Evolutionary conservation across 2,888 invertebrate species (phyloP).

Genomic region (Ormyrus pomaceus): DNA sequence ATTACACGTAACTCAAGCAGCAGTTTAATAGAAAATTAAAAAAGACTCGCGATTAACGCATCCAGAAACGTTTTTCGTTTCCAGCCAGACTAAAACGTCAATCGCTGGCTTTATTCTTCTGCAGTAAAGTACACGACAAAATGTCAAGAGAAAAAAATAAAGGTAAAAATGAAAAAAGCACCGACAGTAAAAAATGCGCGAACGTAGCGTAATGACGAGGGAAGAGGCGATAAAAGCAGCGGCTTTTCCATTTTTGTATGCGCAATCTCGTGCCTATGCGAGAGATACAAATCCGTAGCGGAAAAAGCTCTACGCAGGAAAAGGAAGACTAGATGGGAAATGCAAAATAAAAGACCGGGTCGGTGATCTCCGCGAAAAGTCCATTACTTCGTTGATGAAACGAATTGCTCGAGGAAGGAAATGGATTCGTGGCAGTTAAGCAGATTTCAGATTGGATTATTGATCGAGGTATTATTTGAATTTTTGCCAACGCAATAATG

Average conservation of each 20-base stretch:
- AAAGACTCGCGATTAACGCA: too few relatives aligned
- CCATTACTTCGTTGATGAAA: not conserved
- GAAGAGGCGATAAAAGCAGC: not conserved
- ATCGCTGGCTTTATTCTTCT: too few relatives aligned
- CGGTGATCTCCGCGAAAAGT: not conserved
- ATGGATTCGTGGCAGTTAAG: too few relatives aligned
- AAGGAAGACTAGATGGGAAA: not conserved
- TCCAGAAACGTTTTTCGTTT: too few relatives aligned
- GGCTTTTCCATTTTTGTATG: not conserved
- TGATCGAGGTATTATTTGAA: slow-evolving; percentile 6
- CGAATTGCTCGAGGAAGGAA: not conserved
- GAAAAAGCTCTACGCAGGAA: not conserved
- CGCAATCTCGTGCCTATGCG: not conserved
- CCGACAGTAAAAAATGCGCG: not conserved
- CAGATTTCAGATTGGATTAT: not conserved
- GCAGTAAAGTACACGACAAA: too few relatives aligned
- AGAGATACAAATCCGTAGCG: not conserved
- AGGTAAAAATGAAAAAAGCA: not conserved
- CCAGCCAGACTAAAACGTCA: too few relatives aligned
- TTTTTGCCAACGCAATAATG: not conserved
- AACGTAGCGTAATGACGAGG: not conserved
- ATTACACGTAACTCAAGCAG: too few relatives aligned
- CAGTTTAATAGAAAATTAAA: too few relatives aligned
- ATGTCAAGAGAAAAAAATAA: not conserved
- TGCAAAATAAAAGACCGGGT: not conserved